These are phyloP conservation scores for pig (Sus scrofa) DNA, from an alignment of 2,113 vertebrate species.

Conservation along the genomic window DNA sequence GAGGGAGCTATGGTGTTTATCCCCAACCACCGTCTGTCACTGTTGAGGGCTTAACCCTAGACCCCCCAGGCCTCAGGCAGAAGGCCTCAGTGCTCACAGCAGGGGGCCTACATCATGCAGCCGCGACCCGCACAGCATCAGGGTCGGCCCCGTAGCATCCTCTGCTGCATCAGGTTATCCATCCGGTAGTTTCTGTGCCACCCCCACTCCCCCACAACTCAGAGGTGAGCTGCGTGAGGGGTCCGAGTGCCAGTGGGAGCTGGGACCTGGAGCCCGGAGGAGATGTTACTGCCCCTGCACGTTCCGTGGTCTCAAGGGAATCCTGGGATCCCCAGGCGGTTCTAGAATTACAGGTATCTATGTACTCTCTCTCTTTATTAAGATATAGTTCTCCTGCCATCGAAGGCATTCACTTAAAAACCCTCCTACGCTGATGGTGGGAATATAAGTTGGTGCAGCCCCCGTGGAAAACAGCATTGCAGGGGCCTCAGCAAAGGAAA, in stretches of 20 bases:
- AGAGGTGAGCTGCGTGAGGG: neutral
- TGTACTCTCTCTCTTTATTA: neutral
- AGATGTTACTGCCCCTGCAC: neutral
- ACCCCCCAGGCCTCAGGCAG: neutral
- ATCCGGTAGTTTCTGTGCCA: neutral
- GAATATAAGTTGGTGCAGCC: no score
- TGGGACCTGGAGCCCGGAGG: fast-evolving
- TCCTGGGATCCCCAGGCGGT: neutral
- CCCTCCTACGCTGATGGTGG: no score
- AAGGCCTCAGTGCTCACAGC: neutral
- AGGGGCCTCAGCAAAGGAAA: no score
- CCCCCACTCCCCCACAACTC: fast-evolving
- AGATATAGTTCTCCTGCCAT: neutral
- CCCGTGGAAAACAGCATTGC: no score
- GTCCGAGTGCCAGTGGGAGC: neutral
- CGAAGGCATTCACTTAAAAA: neutral
- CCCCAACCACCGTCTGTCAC: neutral
- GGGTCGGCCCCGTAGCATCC: neutral
- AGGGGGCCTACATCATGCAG: neutral
- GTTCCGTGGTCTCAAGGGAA: neutral
- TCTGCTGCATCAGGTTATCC: fast-evolving
- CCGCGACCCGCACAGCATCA: fast-evolving
- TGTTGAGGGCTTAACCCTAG: neutral
- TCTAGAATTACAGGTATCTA: neutral
- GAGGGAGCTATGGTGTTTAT: neutral